Conservation (phyloP, 2,888 invertebrate genomes). For the Brenthis hecate region DNA sequence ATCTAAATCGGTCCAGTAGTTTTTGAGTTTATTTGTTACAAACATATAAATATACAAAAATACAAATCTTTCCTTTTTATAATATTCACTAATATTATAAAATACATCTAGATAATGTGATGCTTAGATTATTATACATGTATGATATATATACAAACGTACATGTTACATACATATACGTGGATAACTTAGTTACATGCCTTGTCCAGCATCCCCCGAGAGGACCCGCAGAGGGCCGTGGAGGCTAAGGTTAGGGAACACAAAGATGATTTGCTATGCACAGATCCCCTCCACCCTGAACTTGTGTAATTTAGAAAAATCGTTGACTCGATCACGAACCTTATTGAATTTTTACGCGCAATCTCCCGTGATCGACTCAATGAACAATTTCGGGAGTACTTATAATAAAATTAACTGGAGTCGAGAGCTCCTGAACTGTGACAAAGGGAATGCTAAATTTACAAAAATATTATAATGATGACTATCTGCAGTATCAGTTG, state of each 20-base stretch:
- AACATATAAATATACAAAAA: no score
- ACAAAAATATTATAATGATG: conserved; percentile 9
- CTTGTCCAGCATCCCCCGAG: conserved; percentile 3
- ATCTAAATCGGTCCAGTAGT: no score
- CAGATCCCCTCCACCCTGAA: conserved; percentile 11
- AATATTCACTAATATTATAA: no score
- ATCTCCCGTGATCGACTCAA: conserved; percentile 35
- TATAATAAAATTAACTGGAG: conserved; percentile 30
- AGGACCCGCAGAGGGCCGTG: background rate
- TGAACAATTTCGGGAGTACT: conserved; percentile 36
- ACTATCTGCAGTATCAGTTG: background rate
- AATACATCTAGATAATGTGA: no score
- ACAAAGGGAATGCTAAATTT: conserved; percentile 17
- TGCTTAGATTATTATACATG: no score
- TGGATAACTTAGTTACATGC: no score
- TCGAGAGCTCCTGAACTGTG: conserved; percentile 18
- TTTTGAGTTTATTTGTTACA: no score
- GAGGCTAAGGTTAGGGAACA: background rate
- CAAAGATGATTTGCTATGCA: conserved; percentile 26
- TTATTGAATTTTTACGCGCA: conserved; percentile 40
- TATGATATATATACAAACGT: no score
- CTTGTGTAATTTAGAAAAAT: conserved; percentile 33
- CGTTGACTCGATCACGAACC: conserved; percentile 32
- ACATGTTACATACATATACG: no score
- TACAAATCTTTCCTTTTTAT: no score